phyloP scores from a whole-genome alignment of 2,888 invertebrate species.

The Amphipyra berbera region DNA sequence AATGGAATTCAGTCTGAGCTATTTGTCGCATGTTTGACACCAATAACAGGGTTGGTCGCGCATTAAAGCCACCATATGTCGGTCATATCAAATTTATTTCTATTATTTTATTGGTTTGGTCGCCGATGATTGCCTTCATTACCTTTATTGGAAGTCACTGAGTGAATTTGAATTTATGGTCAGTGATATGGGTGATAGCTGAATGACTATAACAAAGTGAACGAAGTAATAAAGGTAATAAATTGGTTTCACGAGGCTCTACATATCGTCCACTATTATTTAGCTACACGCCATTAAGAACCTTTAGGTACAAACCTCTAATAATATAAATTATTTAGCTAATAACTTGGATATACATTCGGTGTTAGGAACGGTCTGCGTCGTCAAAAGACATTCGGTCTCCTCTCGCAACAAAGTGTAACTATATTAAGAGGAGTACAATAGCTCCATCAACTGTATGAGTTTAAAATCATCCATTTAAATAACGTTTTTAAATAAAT shows the following conservation, averaged over 20 bases:
- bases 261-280: constrained; percentile 68
- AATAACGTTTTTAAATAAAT: constrained; percentile 90
- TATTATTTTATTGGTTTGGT: constrained; percentile 89
- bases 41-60: constrained; percentile 88
- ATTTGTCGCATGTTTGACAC: constrained; percentile 90
- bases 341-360: constrained; percentile 37
- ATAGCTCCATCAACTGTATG: constrained; percentile 83
- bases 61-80: constrained; percentile 88
- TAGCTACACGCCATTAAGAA: constrained; percentile 50
- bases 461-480: constrained; percentile 90
- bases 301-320: constrained; percentile 27
- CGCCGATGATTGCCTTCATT: constrained; percentile 88
- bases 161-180: constrained; percentile 88
- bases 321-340: constrained; percentile 35
- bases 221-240: constrained; percentile 86
- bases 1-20: constrained; percentile 84
- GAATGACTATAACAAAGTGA: constrained; percentile 86
- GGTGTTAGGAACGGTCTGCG: constrained; percentile 29
- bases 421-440: constrained; percentile 82
- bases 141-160: constrained; percentile 88
- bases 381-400: constrained; percentile 66
- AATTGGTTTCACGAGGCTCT: constrained; percentile 76
- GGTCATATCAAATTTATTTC: constrained; percentile 90
- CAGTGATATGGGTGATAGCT: constrained; percentile 85
- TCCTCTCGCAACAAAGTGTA: constrained; percentile 72